Base-by-base conservation (phyloP, 1,140 invertebrate genomes). In the Zaprionus gabonicus region DNA sequence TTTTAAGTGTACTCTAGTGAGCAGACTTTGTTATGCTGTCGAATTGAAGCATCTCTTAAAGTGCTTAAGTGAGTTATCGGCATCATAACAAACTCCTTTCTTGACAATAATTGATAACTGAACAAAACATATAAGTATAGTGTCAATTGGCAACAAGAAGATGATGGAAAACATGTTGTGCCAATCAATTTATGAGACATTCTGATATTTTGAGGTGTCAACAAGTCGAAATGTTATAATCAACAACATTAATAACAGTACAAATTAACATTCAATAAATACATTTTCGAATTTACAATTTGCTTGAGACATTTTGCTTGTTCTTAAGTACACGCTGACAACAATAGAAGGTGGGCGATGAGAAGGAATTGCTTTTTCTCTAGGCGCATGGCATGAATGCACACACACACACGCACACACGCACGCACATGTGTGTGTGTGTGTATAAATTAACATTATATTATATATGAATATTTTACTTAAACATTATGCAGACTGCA, bases 401-500 rank as follows among this genome's bases (percentile, higher is more conserved):
- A 46, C n/a, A 46, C 41, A 44, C 36, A 38, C n/a, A 46, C 41
- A 9, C 7, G n/a, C 5, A n/a, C 38, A 41, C 41, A 2, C 41
- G 5, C 41, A 27, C 15, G 25, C n/a, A 20, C 49, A 27, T 1
- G 10, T 13, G 4, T 13, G 38, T 13, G 38, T 56, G 41, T 25
- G 15, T 20, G 17, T 66, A 74, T 58, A 80, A 87, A 58, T 78
- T 86, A 82, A 80, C 56, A 56, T 87, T 77, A 80, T 44, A 71
- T 55, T 17, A 41, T 15, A 70, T 55, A 68, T 73, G 49, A 34
- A 70, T 65, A 69, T 68, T 60, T 71, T 44, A 58, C 82, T 81
- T 84, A 85, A 84, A 56, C 49, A 59, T 82, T 84, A 83, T 66
- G 81, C 59, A 82, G 80, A 60, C 20, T 25, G 46, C 83, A 82